phyloP scores from a whole-genome alignment of 2,888 invertebrate species.

The Pseudoips prasinana region DNA sequence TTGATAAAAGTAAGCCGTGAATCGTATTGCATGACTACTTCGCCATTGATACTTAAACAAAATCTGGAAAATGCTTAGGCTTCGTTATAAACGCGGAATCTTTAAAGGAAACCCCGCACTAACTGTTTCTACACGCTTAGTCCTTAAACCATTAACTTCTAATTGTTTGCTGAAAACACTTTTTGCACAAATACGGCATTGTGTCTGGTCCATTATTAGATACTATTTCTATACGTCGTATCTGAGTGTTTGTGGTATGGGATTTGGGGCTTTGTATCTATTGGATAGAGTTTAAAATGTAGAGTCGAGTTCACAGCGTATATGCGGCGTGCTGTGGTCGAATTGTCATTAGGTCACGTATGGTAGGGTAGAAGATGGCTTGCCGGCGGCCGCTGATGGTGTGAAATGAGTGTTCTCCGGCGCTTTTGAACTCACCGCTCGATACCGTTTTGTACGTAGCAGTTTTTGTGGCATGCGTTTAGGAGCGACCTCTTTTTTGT shows the following conservation, averaged over 20 bases:
- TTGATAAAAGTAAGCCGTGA: too few relatives aligned
- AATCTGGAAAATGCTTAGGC: too few relatives aligned
- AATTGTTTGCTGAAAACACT: conserved; percentile 53
- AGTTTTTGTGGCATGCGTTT: conserved; percentile 72
- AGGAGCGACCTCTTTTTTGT: conserved; percentile 77
- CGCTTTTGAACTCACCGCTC: conserved; percentile 67
- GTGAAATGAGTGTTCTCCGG: conserved; percentile 71
- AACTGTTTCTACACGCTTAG: conserved; percentile 8
- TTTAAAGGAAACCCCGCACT: conserved; percentile 5
- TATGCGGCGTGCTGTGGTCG: conserved; percentile 34
- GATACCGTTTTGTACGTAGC: conserved; percentile 69
- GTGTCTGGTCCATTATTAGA: conserved; percentile 42
- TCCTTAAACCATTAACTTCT: conserved; percentile 37
- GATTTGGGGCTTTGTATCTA: conserved; percentile 19
- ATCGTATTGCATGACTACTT: too few relatives aligned
- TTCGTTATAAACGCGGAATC: too few relatives aligned
- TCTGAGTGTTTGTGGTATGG: conserved; percentile 1
- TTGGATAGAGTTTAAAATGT: conserved; percentile 34
- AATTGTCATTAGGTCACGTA: conserved; percentile 73
- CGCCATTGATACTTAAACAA: too few relatives aligned
- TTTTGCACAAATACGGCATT: conserved; percentile 53
- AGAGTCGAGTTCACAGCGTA: conserved; percentile 17
- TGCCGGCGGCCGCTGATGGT: conserved; percentile 57
- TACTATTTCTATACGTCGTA: conserved; percentile 22
- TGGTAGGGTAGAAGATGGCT: conserved; percentile 48